A percentile compares a stretch with the other conserved stretches of the same genome.
Conservation (phyloP, 2,888 invertebrate genomes). For the Erebia palarica region DNA sequence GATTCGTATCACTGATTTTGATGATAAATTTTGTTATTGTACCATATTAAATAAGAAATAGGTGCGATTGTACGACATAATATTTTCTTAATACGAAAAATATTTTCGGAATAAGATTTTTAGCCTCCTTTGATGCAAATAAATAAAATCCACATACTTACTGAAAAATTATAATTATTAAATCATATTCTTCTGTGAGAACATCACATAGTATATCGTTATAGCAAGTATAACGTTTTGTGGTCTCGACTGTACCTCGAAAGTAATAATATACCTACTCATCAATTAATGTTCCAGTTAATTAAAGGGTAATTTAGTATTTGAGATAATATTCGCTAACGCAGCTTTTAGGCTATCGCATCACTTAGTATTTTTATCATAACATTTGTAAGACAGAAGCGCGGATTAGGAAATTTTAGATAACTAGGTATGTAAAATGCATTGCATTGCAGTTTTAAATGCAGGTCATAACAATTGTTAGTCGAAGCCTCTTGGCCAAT, state of each 20-base stretch:
- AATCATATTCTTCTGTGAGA: conserved; percentile 6
- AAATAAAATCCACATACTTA: neutral
- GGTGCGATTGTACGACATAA: neutral
- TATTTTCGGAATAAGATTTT: neutral
- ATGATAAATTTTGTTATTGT: too few species aligned
- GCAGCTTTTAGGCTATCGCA: neutral
- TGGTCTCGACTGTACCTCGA: conserved; percentile 22
- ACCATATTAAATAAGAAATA: neutral
- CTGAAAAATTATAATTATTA: neutral
- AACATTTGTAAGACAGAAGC: conserved; percentile 9
- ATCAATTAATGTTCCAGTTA: conserved; percentile 14
- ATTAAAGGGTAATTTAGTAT: conserved; percentile 8
- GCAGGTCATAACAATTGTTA: conserved; percentile 2
- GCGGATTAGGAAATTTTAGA: neutral
- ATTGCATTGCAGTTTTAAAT: neutral
- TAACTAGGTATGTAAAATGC: neutral
- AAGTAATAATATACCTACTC: conserved; percentile 11
- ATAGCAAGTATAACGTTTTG: conserved; percentile 35
- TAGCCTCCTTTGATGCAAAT: neutral
- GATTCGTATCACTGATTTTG: too few species aligned
- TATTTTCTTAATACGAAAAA: neutral
- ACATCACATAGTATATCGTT: conserved; percentile 29
- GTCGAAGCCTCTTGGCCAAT: neutral
- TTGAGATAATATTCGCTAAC: neutral
- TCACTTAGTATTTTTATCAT: neutral